Base-by-base conservation (phyloP, 2,888 invertebrate genomes). In the Acronicta leporina region DNA sequence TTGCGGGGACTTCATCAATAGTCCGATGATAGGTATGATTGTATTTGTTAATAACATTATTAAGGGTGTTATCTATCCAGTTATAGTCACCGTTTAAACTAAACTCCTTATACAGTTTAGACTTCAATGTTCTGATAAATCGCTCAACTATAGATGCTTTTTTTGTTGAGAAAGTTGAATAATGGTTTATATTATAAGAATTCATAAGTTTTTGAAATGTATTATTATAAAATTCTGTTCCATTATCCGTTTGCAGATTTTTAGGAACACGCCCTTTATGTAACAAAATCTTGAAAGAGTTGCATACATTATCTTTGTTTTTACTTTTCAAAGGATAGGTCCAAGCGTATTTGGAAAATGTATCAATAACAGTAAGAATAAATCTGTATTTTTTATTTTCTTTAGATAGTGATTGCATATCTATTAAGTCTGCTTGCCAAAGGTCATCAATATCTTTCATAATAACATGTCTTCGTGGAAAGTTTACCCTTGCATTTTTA, bases 141-240 rank as follows among this genome's bases (percentile, higher is more conserved):
- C 27, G 27, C 8, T 27, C 27, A 7, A 55, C 64, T n/a, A 63
- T 67, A 6, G 63, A 69, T 14, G 66, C 74, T 54, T 77, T 72
- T 45, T 55, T 65, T 9, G 20, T 38, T 4, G 52, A 59, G 15
- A 20, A 67, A 11, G 67, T 57, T 8, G 63, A 71, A 40, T 65
- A 65, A 35, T 65, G 65, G 61, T 63, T 27, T 7, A 27, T 27
- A 27, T 5, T 7, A 27, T 27, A 7, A 27, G 6, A 7, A 7
- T 27, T 8, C 8, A 27, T 7, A 7, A 27, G 6, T 27, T 27
- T 27, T 27, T 27, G 6, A 27, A 27, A 27, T 27, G 2, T 20
- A 20, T 20, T 20, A 20, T 20, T 20, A 20, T 20, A 20, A 20
- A 20, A 20, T 20, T 20, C 27, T 27, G 6, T 27, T 27, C 27